phyloP scores from a whole-genome alignment of 2,113 vertebrate genomes.

The Bubo bubo region DNA sequence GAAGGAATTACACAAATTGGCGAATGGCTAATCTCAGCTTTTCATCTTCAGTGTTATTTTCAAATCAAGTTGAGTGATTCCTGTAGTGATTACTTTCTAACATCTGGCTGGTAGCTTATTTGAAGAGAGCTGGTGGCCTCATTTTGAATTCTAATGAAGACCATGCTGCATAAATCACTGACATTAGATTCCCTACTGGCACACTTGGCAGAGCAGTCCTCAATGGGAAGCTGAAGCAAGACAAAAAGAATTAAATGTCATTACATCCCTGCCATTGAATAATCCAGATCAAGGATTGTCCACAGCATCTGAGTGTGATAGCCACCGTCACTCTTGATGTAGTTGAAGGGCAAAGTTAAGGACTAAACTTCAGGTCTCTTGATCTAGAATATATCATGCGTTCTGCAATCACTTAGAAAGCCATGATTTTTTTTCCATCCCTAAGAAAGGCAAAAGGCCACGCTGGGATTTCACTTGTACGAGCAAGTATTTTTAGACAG shows the following conservation, averaged over 20 bases:
- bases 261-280: background rate
- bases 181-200: background rate
- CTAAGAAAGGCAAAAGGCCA: background rate
- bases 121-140: background rate
- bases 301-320: background rate
- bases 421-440: too few relatives aligned
- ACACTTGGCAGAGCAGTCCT: background rate
- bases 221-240: background rate
- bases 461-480: background rate
- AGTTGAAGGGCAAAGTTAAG: background rate
- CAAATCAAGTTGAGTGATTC: background rate
- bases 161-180: background rate
- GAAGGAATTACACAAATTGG: background rate
- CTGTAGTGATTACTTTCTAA: background rate
- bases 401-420: background rate
- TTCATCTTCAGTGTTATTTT: background rate
- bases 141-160: conserved; percentile 37
- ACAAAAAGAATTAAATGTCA: background rate
- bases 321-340: background rate
- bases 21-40: background rate
- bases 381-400: background rate
- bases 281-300: background rate
- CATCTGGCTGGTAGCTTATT: conserved; percentile 6
- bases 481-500: background rate
- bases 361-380: background rate